phyloP scores from a whole-genome alignment of 2,797 vertebrate species.

The Sebastes steindachneri region DNA sequence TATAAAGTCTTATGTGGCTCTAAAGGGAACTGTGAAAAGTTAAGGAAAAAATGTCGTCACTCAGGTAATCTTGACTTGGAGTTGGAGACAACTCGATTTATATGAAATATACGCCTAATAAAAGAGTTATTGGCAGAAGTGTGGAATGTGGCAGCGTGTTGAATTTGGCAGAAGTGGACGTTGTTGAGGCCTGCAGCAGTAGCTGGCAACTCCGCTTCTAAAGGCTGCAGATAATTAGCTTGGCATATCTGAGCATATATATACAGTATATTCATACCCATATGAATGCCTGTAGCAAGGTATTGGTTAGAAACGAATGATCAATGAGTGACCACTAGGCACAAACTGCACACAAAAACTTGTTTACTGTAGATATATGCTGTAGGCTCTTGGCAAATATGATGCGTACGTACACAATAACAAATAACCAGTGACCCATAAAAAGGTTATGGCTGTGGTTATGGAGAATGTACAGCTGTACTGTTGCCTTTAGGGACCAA shows the following conservation, averaged over 20 bases:
- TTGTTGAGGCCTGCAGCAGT: not conserved
- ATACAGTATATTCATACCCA: not conserved
- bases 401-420: not conserved
- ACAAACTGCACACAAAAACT: not conserved
- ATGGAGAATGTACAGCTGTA: constrained; percentile 16
- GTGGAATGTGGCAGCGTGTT: not conserved
- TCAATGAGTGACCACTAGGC: not conserved
- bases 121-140: not conserved
- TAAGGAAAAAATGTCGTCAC: not conserved
- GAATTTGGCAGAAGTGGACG: not conserved
- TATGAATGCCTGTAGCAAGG: not conserved
- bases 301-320: no score
- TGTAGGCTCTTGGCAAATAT: not conserved
- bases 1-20: not conserved
- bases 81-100: not conserved
- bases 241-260: not conserved
- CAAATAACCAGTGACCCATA: constrained; percentile 20
- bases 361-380: not conserved
- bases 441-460: constrained; percentile 14
- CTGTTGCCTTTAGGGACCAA: constrained; percentile 38
- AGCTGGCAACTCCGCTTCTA: not conserved
- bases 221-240: not conserved
- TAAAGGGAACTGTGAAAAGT: constrained; percentile 13
- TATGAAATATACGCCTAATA: not conserved
- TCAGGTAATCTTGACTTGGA: not conserved